Conservation (phyloP, 2,113 vertebrate species). For the Sclerurus mexicanus region DNA sequence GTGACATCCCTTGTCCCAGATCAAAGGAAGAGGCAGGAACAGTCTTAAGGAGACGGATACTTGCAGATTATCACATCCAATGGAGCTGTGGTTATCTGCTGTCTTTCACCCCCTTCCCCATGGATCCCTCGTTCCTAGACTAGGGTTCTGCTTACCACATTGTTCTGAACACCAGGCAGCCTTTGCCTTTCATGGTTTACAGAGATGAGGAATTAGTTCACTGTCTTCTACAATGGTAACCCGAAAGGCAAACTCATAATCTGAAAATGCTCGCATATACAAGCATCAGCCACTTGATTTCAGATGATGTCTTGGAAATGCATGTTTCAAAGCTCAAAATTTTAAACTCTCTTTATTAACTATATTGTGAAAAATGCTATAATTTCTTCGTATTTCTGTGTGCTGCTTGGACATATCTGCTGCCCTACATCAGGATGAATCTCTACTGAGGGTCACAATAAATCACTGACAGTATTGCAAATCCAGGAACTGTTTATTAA, state of each 20-base stretch:
- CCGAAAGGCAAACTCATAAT: neutral
- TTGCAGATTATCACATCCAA: neutral
- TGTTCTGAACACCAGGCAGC: neutral
- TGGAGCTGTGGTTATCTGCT: neutral
- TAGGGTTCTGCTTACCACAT: neutral
- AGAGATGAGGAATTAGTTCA: neutral
- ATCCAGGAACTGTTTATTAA: neutral
- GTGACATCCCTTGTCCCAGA: neutral
- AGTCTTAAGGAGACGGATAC: neutral
- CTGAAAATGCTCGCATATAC: neutral
- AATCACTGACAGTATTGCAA: neutral
- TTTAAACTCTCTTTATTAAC: neutral
- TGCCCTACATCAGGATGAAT: neutral
- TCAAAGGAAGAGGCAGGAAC: neutral
- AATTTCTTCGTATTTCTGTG: neutral
- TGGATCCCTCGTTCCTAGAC: neutral
- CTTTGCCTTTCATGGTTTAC: neutral
- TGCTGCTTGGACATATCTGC: neutral
- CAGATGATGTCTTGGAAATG: neutral
- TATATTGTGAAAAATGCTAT: neutral
- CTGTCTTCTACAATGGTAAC: neutral
- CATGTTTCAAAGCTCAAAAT: neutral
- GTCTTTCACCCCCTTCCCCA: neutral
- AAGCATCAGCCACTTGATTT: neutral
- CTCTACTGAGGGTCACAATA: neutral